phyloP scores from a whole-genome alignment of 1,140 invertebrate species.

The Pseudomyrmex cubaensis region DNA sequence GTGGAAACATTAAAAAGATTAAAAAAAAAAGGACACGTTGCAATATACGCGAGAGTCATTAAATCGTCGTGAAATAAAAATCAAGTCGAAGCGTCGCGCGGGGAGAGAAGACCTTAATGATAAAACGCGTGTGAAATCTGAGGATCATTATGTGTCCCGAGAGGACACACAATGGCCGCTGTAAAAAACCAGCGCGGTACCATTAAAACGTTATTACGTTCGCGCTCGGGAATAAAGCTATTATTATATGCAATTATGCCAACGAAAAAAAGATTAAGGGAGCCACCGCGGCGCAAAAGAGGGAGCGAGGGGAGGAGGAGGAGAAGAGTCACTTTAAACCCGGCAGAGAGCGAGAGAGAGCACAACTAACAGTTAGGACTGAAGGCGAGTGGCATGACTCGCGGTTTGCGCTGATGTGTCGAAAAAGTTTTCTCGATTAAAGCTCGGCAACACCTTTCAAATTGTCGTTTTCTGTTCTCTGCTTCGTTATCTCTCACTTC shows the following conservation, averaged over 20 bases:
- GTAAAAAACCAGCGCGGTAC: slow-evolving; percentile 58
- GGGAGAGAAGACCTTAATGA: slow-evolving; percentile 54
- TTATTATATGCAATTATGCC: slow-evolving; percentile 72
- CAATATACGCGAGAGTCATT: background rate
- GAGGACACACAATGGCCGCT: slow-evolving; percentile 41
- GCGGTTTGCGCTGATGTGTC: slow-evolving; percentile 59
- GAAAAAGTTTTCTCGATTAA: slow-evolving; percentile 68
- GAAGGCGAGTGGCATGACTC: slow-evolving; percentile 61
- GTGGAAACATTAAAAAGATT: slow-evolving; percentile 17
- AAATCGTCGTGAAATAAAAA: slow-evolving; percentile 13
- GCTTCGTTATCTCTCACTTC: slow-evolving; percentile 37
- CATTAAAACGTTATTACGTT: slow-evolving; percentile 74
- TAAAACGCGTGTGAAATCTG: slow-evolving; percentile 63
- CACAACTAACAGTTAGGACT: slow-evolving; percentile 35
- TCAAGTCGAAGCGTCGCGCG: slow-evolving; percentile 30
- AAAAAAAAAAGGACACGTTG: background rate
- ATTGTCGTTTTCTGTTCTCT: background rate
- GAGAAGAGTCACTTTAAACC: slow-evolving; percentile 37
- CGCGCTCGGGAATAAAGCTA: slow-evolving; percentile 67
- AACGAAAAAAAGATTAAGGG: slow-evolving; percentile 58
- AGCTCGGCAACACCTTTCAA: slow-evolving; percentile 12
- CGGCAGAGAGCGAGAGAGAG: slow-evolving; percentile 24
- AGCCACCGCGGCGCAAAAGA: slow-evolving; percentile 1
- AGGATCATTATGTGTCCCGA: slow-evolving; percentile 56
- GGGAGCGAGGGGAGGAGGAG: background rate